Evolutionary conservation across 1,140 invertebrate genomes (phyloP), one percentile per base, ranked within the genome.

Genomic region (Drosophila kanapiae): DNA sequence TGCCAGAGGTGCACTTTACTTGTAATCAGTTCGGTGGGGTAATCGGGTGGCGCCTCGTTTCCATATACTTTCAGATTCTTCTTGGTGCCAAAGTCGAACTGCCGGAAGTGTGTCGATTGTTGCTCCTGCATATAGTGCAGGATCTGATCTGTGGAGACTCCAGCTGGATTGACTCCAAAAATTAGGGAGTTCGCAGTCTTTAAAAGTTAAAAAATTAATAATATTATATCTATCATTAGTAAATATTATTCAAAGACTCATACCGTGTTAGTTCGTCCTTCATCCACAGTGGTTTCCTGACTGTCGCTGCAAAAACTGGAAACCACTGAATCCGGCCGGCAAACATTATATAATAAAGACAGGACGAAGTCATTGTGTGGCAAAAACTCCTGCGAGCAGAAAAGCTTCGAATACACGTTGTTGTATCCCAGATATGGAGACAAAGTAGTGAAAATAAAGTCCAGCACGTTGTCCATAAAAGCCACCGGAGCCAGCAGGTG

Each of bases 131-230:
- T 94, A 78, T 94, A 96, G 82, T 96, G 96, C 3, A 96, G 92
- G 0, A 97, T 82, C 81, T 97, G 96, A 80, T 95, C 95, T 31
- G 94, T 94, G 0, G 96, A 96, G 0, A 96, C 94, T 11, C 96
- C 96, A 11, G 96, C 95, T 1, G 97, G 97, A 47, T 94, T 93
- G 72, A 97, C 96, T 1, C 38, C 63, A 23, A 14, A 14, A 94
- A 94, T 23, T 95, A 93, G 57, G 96, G 95, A 0, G 96, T 11
- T 14, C 1, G 75, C 75, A 0, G 75, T 77, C 75, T 77, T 94
- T 1, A 95, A 94, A 1, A 95, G 37, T 49, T 1, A 23, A 1
- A 23, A 0, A 33, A 48, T 45, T 8, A 42, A 6, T 43, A 48
- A 13, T 6, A 13, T 11, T 13, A 11, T 29, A n/a, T 0, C 9